phyloP scores from a whole-genome alignment of 1,140 invertebrate genomes.

The Drosophila murphyi region DNA sequence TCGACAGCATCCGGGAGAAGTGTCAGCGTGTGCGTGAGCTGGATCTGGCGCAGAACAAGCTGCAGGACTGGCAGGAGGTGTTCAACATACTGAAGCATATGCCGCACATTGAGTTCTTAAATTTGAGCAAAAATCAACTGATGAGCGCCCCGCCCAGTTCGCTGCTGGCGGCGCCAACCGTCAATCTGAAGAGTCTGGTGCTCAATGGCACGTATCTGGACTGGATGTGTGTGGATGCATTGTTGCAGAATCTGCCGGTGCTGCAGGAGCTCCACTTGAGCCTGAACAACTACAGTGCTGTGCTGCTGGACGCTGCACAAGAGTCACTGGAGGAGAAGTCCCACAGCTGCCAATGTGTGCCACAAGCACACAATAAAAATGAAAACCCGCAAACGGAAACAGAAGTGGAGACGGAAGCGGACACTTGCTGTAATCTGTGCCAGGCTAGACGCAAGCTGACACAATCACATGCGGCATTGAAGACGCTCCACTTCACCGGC shows the following conservation, averaged over 20 bases:
- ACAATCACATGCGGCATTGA: slow-evolving; percentile 87
- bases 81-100: slow-evolving; percentile 93
- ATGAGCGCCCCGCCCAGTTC: slow-evolving; percentile 87
- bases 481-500: slow-evolving; percentile 92
- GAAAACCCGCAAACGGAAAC: slow-evolving; percentile 9
- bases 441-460: slow-evolving; percentile 51
- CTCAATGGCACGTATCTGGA: slow-evolving; percentile 94
- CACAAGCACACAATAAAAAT: slow-evolving; percentile 39
- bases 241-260: slow-evolving; percentile 90
- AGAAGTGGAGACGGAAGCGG: slow-evolving; percentile 38
- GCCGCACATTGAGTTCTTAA: slow-evolving; percentile 94
- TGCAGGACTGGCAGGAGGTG: slow-evolving; percentile 94
- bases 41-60: slow-evolving; percentile 95
- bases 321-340: slow-evolving; percentile 8
- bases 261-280: slow-evolving; percentile 96
- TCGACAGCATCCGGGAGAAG: slow-evolving; percentile 90
- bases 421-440: slow-evolving; percentile 30
- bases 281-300: slow-evolving; percentile 92
- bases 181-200: slow-evolving; percentile 90
- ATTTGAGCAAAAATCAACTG: slow-evolving; percentile 94
- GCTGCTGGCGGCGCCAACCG: slow-evolving; percentile 84
- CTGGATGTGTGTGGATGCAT: slow-evolving; percentile 92
- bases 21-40: slow-evolving; percentile 94
- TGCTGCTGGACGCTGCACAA: slow-evolving; percentile 85
- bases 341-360: slow-evolving; percentile 43